These are phyloP conservation scores for Halcyon malimbica DNA, from an alignment of 2,113 vertebrate species.

Conservation along the genomic window DNA sequence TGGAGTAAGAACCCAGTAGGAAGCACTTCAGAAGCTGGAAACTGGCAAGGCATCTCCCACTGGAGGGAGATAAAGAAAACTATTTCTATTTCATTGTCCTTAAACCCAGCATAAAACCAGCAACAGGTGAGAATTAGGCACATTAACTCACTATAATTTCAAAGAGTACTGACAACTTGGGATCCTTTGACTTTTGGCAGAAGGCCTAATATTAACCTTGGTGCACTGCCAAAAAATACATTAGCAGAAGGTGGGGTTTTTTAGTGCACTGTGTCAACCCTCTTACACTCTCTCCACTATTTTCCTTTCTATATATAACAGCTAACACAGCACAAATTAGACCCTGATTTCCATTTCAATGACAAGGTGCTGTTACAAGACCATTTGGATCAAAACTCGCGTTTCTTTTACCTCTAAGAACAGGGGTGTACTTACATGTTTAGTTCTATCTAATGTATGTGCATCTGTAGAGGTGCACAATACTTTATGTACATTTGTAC, in stretches of 20 bases:
- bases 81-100: not conserved
- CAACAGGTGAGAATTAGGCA: not conserved
- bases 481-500: not conserved
- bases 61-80: not conserved
- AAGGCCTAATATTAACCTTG: not conserved
- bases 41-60: not conserved
- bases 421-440: not conserved
- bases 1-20: not conserved
- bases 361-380: not conserved
- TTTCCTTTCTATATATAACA: conserved; percentile 6
- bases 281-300: not conserved
- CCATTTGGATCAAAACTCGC: not conserved
- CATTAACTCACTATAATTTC: not conserved
- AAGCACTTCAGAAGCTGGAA: not conserved
- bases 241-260: conserved; percentile 17
- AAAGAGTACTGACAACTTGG: not conserved
- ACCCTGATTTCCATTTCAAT: not conserved
- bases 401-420: not conserved
- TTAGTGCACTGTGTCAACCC: not conserved
- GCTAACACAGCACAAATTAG: not conserved
- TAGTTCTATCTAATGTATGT: not conserved
- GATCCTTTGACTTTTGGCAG: conserved; percentile 12
- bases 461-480: not conserved
- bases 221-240: not conserved
- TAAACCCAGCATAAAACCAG: not conserved